Evolutionary conservation across 2,113 vertebrate genomes (phyloP).

Genomic region (Bubo blakistoni): DNA sequence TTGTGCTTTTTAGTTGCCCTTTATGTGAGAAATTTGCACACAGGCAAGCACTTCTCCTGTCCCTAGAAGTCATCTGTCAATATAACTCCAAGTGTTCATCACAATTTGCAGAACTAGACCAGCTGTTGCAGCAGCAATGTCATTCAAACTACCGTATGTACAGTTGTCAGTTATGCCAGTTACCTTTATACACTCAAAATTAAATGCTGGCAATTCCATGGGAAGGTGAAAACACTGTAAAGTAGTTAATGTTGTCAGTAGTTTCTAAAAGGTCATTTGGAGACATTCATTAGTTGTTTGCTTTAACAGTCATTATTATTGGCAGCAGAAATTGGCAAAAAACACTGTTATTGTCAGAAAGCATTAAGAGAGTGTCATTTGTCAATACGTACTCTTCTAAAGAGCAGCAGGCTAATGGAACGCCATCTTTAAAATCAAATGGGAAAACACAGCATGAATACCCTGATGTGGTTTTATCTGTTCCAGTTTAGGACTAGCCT

Average conservation of each 20-base stretch:
- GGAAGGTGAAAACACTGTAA: neutral
- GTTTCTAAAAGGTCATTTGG: constrained; percentile 32
- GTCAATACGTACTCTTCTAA: neutral
- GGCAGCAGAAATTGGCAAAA: constrained; percentile 31
- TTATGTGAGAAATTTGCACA: neutral
- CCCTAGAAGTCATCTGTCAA: neutral
- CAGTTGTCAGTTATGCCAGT: neutral
- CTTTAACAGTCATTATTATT: constrained; percentile 39
- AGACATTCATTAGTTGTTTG: constrained; percentile 37
- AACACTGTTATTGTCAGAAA: constrained; percentile 20
- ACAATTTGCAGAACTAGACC: neutral
- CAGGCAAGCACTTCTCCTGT: neutral
- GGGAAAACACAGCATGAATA: neutral
- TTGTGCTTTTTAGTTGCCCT: neutral
- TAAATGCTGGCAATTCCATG: neutral
- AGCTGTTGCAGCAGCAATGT: neutral
- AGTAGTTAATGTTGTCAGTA: neutral
- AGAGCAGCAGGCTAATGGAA: neutral
- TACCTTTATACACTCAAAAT: neutral
- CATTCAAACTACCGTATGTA: neutral
- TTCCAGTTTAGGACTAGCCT: neutral
- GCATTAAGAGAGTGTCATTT: constrained; percentile 16
- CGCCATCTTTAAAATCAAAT: neutral
- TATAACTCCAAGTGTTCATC: rapidly evolving
- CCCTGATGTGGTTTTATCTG: neutral